phyloP scores from a whole-genome alignment of 1,140 invertebrate genomes.

The Euura lappo region DNA sequence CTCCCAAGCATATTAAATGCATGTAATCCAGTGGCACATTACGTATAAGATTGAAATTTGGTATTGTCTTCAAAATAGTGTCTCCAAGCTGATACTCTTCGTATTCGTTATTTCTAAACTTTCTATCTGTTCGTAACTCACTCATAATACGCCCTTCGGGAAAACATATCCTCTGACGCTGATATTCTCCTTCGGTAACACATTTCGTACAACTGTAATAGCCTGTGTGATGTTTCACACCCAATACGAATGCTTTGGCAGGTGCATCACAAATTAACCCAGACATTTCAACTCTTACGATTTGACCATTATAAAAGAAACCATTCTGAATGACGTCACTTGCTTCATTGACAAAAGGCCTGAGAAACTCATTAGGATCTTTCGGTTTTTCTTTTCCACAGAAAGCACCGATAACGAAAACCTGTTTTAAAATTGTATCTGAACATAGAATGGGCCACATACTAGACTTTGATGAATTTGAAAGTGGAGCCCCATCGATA shows the following conservation, averaged over 20 bases:
- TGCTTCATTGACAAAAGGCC: constrained; percentile 18
- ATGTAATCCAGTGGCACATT: too few species aligned
- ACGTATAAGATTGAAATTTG: constrained; percentile 28
- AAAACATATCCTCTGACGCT: constrained; percentile 31
- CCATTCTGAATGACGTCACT: constrained; percentile 1
- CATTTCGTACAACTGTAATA: too few species aligned
- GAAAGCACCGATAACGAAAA: constrained; percentile 28
- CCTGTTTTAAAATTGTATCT: constrained; percentile 15
- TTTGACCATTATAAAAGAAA: background rate
- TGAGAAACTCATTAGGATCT: constrained; percentile 17
- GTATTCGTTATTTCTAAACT: constrained; percentile 29
- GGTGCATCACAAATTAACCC: constrained; percentile 48
- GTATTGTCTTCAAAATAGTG: constrained; percentile 21
- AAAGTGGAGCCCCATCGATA: constrained; percentile 28
- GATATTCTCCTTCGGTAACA: constrained; percentile 30
- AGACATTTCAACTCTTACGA: constrained; percentile 23
- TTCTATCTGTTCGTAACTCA: constrained; percentile 31
- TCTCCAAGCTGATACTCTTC: constrained; percentile 26
- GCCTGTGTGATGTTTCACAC: constrained; percentile 40
- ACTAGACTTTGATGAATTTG: constrained; percentile 24
- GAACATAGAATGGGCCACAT: constrained; percentile 31
- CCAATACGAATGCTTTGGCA: constrained; percentile 23
- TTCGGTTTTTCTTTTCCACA: constrained; percentile 23
- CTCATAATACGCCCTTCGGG: constrained; percentile 12
- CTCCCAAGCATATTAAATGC: constrained; percentile 42